Evolutionary conservation across 2,113 vertebrate species (phyloP).

Genomic region (Bolborhynchus lineola): DNA sequence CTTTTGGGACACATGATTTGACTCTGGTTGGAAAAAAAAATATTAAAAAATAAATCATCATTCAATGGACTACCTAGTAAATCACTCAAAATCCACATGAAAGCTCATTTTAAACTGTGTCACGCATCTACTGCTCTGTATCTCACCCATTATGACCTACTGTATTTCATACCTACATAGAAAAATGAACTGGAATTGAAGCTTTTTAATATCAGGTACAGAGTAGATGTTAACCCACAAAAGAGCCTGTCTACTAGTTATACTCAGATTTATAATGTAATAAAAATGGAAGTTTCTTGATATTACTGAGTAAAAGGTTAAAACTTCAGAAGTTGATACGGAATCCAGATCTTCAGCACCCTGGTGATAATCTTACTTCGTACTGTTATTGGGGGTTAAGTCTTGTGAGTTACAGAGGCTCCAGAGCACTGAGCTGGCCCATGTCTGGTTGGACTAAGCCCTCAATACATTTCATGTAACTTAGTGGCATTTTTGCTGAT

Average conservation of each 20-base stretch:
- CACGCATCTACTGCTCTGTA: background rate
- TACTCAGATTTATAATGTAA: background rate
- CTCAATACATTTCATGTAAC: background rate
- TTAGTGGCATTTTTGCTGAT: background rate
- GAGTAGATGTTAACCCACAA: background rate
- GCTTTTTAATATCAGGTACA: background rate
- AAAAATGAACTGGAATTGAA: background rate
- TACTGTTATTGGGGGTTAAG: background rate
- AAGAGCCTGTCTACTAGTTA: background rate
- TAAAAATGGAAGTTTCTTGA: background rate
- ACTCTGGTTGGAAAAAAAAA: background rate
- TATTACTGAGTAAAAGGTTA: background rate
- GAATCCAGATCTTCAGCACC: background rate
- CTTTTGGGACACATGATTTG: background rate
- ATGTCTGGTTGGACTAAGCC: background rate
- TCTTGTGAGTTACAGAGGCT: background rate
- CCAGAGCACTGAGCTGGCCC: background rate
- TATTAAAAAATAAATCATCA: background rate
- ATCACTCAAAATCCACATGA: background rate
- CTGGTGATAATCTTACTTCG: background rate
- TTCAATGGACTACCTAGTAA: background rate
- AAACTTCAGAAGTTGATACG: background rate
- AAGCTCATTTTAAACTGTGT: background rate
- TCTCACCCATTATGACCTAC: background rate
- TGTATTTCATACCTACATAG: background rate